These are phyloP conservation scores for Drosophila pegasa DNA, from an alignment of 2,888 invertebrate genomes.

Conservation along the genomic window DNA sequence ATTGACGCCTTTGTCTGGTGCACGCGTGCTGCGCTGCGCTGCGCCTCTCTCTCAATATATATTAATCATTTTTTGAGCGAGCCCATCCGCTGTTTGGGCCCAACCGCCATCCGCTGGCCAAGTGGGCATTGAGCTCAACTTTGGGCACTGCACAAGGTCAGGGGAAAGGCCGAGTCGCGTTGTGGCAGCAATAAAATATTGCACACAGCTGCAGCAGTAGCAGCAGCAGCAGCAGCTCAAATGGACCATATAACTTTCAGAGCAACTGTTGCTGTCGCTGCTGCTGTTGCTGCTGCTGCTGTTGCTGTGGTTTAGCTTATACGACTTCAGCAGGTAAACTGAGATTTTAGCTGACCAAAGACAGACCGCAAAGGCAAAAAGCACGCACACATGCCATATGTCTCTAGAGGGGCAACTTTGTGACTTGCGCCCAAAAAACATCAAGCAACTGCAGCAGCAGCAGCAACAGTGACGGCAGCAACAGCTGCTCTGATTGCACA, in stretches of 20 bases:
- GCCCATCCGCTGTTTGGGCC: slow-evolving; percentile 52
- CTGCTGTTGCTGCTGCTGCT: slow-evolving; percentile 65
- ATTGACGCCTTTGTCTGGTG: slow-evolving; percentile 45
- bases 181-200: slow-evolving; percentile 51
- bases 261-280: slow-evolving; percentile 70
- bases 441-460: slow-evolving; percentile 34
- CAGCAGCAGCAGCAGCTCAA: slow-evolving; percentile 62
- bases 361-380: slow-evolving; percentile 54
- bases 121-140: slow-evolving; percentile 32
- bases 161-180: slow-evolving; percentile 57
- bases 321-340: slow-evolving; percentile 78
- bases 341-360: slow-evolving; percentile 76
- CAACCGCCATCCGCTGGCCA: slow-evolving; percentile 55
- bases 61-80: slow-evolving; percentile 57
- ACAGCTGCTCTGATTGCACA: slow-evolving; percentile 70
- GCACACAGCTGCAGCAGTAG: slow-evolving; percentile 63
- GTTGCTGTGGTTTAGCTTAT: slow-evolving; percentile 75
- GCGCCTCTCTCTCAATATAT: slow-evolving; percentile 37
- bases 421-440: slow-evolving; percentile 59
- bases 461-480: slow-evolving; percentile 34
- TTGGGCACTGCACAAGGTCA: slow-evolving; percentile 53
- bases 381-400: slow-evolving; percentile 56
- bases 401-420: slow-evolving; percentile 14
- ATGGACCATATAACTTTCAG: slow-evolving; percentile 78
- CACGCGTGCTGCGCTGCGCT: slow-evolving; percentile 13